These are phyloP conservation scores for Myodes glareolus DNA, from an alignment of 2,113 vertebrate genomes.

Conservation along the genomic window DNA sequence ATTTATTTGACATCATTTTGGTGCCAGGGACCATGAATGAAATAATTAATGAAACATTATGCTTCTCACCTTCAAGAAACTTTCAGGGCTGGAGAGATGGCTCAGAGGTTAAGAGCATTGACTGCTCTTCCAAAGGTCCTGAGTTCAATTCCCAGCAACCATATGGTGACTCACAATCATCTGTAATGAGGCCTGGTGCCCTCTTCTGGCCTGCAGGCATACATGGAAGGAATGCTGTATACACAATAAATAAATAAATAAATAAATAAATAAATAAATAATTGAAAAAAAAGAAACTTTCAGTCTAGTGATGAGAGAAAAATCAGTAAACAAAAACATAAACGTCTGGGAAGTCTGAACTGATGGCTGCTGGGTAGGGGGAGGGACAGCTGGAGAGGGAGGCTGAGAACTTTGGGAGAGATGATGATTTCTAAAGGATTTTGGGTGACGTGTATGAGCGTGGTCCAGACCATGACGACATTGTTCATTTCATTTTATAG, in stretches of 20 bases:
- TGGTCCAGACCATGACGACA: not conserved
- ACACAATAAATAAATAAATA: too few species aligned
- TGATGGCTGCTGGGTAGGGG: not conserved
- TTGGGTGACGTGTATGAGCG: not conserved
- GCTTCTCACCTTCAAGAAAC: not conserved
- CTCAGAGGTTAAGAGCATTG: too few species aligned
- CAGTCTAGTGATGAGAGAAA: not conserved
- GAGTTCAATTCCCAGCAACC: too few species aligned
- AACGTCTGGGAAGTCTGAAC: not conserved
- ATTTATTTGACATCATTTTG: not conserved
- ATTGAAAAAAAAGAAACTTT: not conserved
- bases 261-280: too few species aligned
- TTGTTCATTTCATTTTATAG: not conserved
- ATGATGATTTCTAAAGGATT: not conserved
- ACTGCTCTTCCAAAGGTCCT: too few species aligned
- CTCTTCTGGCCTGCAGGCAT: too few species aligned
- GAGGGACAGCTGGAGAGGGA: not conserved
- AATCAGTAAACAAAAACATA: not conserved
- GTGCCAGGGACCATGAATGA: not conserved
- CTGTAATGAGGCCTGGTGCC: too few species aligned
- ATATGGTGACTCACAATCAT: too few species aligned
- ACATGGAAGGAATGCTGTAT: too few species aligned
- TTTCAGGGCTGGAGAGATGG: too few species aligned
- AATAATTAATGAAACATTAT: not conserved
- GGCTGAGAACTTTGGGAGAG: not conserved